Conservation (phyloP, 2,888 invertebrate genomes). For the Plusia festucae region DNA sequence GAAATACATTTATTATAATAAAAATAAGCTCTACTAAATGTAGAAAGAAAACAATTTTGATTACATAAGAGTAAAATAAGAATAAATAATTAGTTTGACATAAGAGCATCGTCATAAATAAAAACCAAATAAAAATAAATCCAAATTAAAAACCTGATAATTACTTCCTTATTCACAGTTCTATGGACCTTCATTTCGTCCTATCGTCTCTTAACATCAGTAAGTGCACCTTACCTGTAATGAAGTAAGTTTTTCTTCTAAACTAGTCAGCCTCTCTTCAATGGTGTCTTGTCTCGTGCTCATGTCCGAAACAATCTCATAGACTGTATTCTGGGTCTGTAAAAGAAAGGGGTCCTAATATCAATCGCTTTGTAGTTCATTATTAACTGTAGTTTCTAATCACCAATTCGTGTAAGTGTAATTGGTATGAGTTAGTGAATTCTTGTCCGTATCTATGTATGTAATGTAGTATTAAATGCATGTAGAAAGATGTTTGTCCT, state of each 20-base stretch:
- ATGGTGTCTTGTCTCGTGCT: conserved; percentile 97
- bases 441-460: conserved; percentile 52
- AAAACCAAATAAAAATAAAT: too few relatives aligned
- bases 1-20: too few relatives aligned
- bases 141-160: too few relatives aligned
- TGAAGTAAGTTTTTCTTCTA: conserved; percentile 97
- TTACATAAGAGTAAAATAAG: too few relatives aligned
- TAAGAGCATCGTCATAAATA: too few relatives aligned
- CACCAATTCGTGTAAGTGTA: conserved; percentile 71
- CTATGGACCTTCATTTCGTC: not conserved
- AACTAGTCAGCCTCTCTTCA: conserved; percentile 97
- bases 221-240: conserved; percentile 90
- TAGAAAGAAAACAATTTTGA: too few relatives aligned
- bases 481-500: conserved; percentile 50
- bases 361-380: conserved; percentile 88
- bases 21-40: too few relatives aligned
- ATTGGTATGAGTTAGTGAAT: conserved; percentile 53
- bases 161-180: too few relatives aligned
- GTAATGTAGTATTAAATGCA: conserved; percentile 43
- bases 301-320: conserved; percentile 99
- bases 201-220: not conserved
- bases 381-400: conserved; percentile 75
- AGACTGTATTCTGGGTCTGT: conserved; percentile 99
- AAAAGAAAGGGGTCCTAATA: conserved; percentile 89
- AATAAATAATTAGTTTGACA: too few relatives aligned